phyloP scores from a whole-genome alignment of 2,888 invertebrate species.

The Adelognathus sp. region DNA sequence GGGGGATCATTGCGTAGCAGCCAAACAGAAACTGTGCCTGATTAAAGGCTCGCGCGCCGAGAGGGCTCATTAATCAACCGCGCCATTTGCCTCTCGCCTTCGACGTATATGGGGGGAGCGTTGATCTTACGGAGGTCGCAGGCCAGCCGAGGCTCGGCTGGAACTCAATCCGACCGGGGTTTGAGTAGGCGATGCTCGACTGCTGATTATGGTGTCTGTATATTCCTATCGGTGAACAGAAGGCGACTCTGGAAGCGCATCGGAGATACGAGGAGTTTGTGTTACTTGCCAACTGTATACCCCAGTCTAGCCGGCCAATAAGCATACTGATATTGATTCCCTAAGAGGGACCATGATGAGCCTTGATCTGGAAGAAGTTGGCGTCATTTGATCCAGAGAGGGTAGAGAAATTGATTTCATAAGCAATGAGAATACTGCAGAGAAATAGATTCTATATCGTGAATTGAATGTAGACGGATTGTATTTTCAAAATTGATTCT shows the following conservation, averaged over 20 bases:
- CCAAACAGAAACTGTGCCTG: slow-evolving; percentile 78
- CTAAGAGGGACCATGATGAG: slow-evolving; percentile 17
- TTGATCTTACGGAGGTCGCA: slow-evolving; percentile 67
- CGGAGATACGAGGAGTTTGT: background rate
- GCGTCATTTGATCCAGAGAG: no score
- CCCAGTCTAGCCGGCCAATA: slow-evolving; percentile 9
- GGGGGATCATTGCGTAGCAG: slow-evolving; percentile 51
- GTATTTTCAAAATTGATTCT: no score
- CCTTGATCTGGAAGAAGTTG: background rate
- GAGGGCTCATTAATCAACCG: slow-evolving; percentile 75
- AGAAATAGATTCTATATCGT: no score
- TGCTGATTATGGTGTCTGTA: slow-evolving; percentile 46
- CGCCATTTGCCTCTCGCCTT: slow-evolving; percentile 31
- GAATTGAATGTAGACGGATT: no score
- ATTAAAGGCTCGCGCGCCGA: slow-evolving; percentile 76
- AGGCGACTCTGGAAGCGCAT: slow-evolving; percentile 1
- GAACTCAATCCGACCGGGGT: slow-evolving; percentile 68
- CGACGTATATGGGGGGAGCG: slow-evolving; percentile 59
- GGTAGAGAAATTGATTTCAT: no score
- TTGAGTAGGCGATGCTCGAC: slow-evolving; percentile 6
- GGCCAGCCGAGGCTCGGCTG: slow-evolving; percentile 61
- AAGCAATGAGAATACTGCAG: no score
- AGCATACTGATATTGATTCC: background rate
- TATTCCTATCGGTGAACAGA: slow-evolving; percentile 50
- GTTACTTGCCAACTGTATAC: slow-evolving; percentile 2